Evolutionary conservation across 2,113 vertebrate species (phyloP).

Genomic region (Proteles cristata): DNA sequence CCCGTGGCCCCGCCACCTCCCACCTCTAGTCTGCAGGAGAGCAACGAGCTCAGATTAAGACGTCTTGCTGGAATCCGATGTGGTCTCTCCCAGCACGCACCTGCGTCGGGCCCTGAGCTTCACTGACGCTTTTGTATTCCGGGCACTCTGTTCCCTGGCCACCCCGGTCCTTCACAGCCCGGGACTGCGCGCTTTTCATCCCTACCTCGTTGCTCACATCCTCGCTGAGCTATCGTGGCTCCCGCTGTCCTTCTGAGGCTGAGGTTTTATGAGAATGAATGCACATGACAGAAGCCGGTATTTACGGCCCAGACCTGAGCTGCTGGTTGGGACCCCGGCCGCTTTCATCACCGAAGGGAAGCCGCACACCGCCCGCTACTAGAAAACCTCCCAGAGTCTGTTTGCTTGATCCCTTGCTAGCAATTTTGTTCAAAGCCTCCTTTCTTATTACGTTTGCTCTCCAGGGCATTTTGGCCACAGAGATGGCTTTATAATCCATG

Average conservation of each 20-base stretch:
- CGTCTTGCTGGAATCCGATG: rapidly evolving
- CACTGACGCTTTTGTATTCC: not conserved
- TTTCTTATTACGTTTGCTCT: not conserved
- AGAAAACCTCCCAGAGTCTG: not conserved
- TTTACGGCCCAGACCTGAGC: not conserved
- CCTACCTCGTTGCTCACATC: constrained; percentile 59
- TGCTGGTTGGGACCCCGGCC: rapidly evolving
- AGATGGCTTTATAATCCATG: not conserved
- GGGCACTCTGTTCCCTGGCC: not conserved
- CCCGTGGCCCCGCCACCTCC: rapidly evolving
- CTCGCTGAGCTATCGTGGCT: not conserved
- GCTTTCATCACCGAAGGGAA: rapidly evolving
- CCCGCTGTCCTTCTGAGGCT: constrained; percentile 28
- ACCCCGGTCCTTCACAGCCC: constrained; percentile 25
- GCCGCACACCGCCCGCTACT: rapidly evolving
- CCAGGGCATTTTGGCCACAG: rapidly evolving
- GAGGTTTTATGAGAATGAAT: not conserved
- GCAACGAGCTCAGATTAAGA: not conserved
- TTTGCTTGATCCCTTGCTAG: not conserved
- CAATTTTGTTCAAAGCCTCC: constrained; percentile 32
- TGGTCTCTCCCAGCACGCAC: not conserved
- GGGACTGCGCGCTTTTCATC: constrained; percentile 60
- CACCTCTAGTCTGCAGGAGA: not conserved
- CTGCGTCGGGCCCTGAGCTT: not conserved
- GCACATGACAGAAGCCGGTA: not conserved